Conservation (phyloP, 1,140 invertebrate genomes). For the Tetramorium simillimum region DNA sequence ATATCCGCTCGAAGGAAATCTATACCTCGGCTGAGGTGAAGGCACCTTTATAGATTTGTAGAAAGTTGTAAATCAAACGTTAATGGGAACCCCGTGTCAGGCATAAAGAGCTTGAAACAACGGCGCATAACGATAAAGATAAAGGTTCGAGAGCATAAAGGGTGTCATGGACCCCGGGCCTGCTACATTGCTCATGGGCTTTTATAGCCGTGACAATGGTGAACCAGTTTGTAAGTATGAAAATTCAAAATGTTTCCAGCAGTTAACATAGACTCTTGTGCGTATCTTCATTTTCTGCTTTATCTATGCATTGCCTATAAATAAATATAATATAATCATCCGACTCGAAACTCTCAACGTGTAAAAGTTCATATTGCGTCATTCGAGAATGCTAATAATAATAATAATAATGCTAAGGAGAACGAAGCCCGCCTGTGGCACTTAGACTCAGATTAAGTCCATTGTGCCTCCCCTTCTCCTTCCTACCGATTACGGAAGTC, state of each 20-base stretch:
- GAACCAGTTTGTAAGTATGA: constrained; percentile 73
- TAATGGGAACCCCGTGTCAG: constrained; percentile 83
- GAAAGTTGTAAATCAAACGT: constrained; percentile 86
- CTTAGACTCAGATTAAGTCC: too few species aligned
- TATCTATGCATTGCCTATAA: background rate
- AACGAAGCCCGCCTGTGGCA: too few species aligned
- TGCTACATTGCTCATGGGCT: constrained; percentile 60
- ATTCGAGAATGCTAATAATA: background rate
- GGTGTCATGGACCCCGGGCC: constrained; percentile 55
- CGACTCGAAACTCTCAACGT: background rate
- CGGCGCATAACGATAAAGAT: constrained; percentile 85
- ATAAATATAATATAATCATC: background rate
- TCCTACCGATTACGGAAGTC: too few species aligned
- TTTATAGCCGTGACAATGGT: constrained; percentile 68
- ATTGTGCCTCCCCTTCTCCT: too few species aligned
- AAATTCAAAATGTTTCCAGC: constrained; percentile 49
- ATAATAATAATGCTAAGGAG: too few species aligned
- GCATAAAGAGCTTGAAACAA: constrained; percentile 85
- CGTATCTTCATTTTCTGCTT: background rate
- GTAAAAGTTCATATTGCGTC: background rate
- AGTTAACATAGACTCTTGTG: background rate
- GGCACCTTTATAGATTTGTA: constrained; percentile 85
- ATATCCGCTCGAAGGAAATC: constrained; percentile 66
- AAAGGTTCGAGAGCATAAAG: constrained; percentile 75
- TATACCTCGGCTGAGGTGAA: constrained; percentile 69